Base-by-base conservation (phyloP, 2,113 vertebrate species). In the Aegypius monachus region DNA sequence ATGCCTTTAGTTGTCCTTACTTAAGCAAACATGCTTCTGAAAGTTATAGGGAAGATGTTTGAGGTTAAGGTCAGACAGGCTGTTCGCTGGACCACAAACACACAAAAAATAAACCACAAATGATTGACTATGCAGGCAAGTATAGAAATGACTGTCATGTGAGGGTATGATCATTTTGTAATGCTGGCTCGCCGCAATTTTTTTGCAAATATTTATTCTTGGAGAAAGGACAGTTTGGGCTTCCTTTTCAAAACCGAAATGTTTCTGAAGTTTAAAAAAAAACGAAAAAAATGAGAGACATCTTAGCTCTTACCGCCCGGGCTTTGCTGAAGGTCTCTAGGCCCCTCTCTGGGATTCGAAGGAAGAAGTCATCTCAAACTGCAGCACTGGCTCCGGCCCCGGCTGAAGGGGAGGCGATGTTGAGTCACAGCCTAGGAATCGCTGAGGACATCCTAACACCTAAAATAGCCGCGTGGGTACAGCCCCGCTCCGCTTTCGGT, bases 191-290 rank as follows among this genome's bases (percentile, higher is more conserved):
- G 67, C 68, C 0, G 0, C 59, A 83, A 21, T 25, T 86, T 53
- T 86, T 71, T 23, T 65, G 58, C 72, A 90, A 96, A 96, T 93
- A 83, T 83, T 97, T 94, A 11, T 63, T 81, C 40, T 83, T 78
- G 31, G 53, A 90, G 66, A 59, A 95, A 62, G 23, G 47, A 40
- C 17, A 25, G 23, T 71, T 88, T 9, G 7, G 43, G 16, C 79
- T 90, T 94, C 72, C 55, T 78, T 94, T 94, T 90, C 79, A 93
- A 94, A 93, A 92, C n/a, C 1, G 0, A 83, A 88, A 62, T 47
- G 9, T 50, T 83, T 92, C 38, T 86, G 56, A 77, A 62, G 19
- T 90, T 75, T 36, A 10, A 68, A 59, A 85, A 13, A 47, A 23
- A 19, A n/a, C 21, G 16, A 20, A 52, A 36, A 75, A 67, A 23